These are phyloP conservation scores for Drosophila nikananu DNA, from an alignment of 1,140 invertebrate genomes.

Conservation along the genomic window DNA sequence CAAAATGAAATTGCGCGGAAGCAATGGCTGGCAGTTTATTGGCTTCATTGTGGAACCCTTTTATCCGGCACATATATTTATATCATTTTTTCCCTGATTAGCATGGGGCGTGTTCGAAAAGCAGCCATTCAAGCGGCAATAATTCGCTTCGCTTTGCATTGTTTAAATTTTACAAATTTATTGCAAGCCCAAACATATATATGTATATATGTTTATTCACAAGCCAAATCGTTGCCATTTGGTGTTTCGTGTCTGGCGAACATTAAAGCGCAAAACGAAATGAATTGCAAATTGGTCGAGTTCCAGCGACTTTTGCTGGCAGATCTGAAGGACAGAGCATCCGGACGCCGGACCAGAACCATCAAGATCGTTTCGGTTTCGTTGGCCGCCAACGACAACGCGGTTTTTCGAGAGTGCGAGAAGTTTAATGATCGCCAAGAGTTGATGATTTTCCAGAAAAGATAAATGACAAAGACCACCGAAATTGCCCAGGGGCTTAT, in stretches of 20 bases:
- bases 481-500: constrained; percentile 52
- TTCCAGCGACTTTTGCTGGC: constrained; percentile 30
- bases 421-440: constrained; percentile 65
- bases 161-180: constrained; percentile 77
- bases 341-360: constrained; percentile 14
- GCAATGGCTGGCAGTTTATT: constrained; percentile 76
- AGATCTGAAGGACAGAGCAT: constrained; percentile 19
- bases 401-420: constrained; percentile 40
- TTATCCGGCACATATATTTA: constrained; percentile 42
- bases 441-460: constrained; percentile 72
- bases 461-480: constrained; percentile 73
- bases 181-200: constrained; percentile 33
- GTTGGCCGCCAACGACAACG: constrained; percentile 21
- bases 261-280: constrained; percentile 60
- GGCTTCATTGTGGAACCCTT: constrained; percentile 75
- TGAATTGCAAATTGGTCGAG: constrained; percentile 65
- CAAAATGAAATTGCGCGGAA: constrained; percentile 78
- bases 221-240: constrained; percentile 48
- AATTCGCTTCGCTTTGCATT: constrained; percentile 74
- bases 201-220: constrained; percentile 40
- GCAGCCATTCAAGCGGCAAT: constrained; percentile 73
- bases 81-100: constrained; percentile 62
- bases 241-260: constrained; percentile 53
- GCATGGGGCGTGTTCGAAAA: constrained; percentile 64
- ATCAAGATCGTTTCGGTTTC: constrained; percentile 75